phyloP scores from a whole-genome alignment of 2,888 invertebrate genomes.

The Gisinianus flammeolus region DNA sequence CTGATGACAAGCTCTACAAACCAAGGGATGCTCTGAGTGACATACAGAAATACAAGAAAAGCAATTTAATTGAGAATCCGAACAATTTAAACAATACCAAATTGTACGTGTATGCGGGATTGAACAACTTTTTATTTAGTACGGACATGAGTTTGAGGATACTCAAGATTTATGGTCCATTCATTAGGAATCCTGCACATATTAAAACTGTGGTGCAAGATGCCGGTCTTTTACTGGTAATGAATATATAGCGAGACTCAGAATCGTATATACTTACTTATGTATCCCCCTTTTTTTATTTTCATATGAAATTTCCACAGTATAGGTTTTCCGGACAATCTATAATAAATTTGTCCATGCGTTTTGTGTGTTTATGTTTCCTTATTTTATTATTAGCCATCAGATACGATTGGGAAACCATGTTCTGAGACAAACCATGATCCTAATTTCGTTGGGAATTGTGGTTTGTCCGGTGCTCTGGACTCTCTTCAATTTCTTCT shows the following conservation, averaged over 20 bases:
- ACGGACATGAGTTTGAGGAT: constrained; percentile 46
- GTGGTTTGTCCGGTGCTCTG: constrained; percentile 54
- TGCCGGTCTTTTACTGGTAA: constrained; percentile 40
- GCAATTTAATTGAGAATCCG: constrained; percentile 53
- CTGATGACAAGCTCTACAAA: constrained; percentile 42
- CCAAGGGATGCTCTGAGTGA: constrained; percentile 49
- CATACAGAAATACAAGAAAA: constrained; percentile 48
- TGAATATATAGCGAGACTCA: too few relatives aligned
- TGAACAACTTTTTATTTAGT: constrained; percentile 50
- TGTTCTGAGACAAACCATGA: constrained; percentile 42
- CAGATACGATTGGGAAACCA: constrained; percentile 41
- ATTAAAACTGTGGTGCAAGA: constrained; percentile 42
- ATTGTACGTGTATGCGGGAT: constrained; percentile 55
- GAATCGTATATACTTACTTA: too few relatives aligned
- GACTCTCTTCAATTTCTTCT: constrained; percentile 53
- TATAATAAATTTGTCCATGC: not conserved
- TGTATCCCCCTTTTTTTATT: too few relatives aligned
- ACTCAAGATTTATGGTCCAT: constrained; percentile 43
- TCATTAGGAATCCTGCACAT: constrained; percentile 36
- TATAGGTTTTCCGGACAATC: too few relatives aligned
- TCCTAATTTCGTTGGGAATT: constrained; percentile 49
- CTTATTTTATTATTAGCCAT: not conserved
- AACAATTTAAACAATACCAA: constrained; percentile 50
- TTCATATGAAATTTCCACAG: too few relatives aligned
- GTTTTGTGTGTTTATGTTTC: not conserved